Base-by-base conservation (phyloP, 2,888 invertebrate genomes). In the Meteorus cinctellus region DNA sequence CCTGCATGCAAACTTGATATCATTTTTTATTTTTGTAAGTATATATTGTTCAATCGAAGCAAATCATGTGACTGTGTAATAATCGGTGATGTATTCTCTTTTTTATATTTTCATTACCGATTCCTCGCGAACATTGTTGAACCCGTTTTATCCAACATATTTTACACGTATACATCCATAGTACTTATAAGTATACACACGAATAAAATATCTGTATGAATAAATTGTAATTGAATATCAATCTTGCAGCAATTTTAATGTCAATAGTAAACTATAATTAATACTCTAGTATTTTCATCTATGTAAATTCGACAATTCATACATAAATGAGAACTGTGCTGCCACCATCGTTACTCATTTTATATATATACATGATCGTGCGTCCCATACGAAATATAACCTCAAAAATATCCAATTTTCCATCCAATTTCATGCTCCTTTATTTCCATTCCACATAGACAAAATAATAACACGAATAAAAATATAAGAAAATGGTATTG, bases 401-500 rank as follows among this genome's bases (percentile, higher is more conserved):
- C 62, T 62, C 62, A 67, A 45, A 59, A 34, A 60, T 41, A 59
- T 55, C 6, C 27, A 72, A 55, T 65, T 16, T 4, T 10, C 55
- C 31, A 48, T 10, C 55, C 19, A 48, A 4, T 27, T 62, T 12
- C 27, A n/a, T 29, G 62, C 14, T 16, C 14, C 6, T 19, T 19
- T 19, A 63, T 3, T 36, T 55, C 45, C 41, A 8, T 36, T 55
- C 45, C 55, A 66, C 16, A 36, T 62, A 36, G 4, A 55, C 0
- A 66, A 5, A 45, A 62, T 10, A 41, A 72, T 65, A 27, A 24
- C 24, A n/a, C 10, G 12, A 1, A 24, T 59, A n/a, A 29, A 60
- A 8, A n/a, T 34, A 41, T 41, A 29, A 10, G 75, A 81, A 73
- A 80, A 88, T 89, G 89, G 88, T 88, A 77, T 76, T 89, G 55